Conservation (phyloP, 2,888 invertebrate species). For the Neocrepidodera transversa region DNA sequence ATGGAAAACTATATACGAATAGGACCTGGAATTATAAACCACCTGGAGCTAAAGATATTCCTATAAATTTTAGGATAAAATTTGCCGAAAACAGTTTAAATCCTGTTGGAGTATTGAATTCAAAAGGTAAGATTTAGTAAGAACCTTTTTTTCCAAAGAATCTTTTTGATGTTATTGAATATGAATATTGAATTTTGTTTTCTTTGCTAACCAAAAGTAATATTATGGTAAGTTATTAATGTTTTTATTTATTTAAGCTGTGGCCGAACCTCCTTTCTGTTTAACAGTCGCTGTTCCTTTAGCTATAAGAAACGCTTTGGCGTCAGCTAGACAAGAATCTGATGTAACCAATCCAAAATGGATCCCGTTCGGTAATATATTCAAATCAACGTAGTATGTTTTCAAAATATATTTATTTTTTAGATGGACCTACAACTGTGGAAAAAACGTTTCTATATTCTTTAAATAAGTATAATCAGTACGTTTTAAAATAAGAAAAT, state of each 20-base stretch:
- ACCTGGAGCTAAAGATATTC: slow-evolving; percentile 80
- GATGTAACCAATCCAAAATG: slow-evolving; percentile 65
- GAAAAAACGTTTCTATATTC: slow-evolving; percentile 58
- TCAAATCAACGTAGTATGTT: no score
- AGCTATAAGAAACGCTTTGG: slow-evolving; percentile 73
- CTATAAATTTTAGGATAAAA: slow-evolving; percentile 75
- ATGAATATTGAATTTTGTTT: no score
- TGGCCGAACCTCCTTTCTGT: slow-evolving; percentile 65
- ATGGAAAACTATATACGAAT: slow-evolving; percentile 74
- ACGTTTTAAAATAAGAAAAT: slow-evolving; percentile 40
- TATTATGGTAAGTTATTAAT: no score
- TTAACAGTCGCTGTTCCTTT: slow-evolving; percentile 63
- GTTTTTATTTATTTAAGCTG: slow-evolving; percentile 55
- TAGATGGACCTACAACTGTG: slow-evolving; percentile 63
- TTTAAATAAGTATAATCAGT: slow-evolving; percentile 50
- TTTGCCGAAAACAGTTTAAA: slow-evolving; percentile 73
- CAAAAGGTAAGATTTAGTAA: no score
- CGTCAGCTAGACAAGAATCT: slow-evolving; percentile 71
- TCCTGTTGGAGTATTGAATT: slow-evolving; percentile 71
- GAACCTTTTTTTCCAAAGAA: no score
- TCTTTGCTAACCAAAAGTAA: no score
- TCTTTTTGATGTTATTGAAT: no score
- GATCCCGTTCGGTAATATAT: slow-evolving; percentile 69
- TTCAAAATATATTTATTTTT: background rate
- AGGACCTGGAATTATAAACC: slow-evolving; percentile 85